Base-by-base conservation (phyloP, 2,113 vertebrate species). In the Ictalurus punctatus region DNA sequence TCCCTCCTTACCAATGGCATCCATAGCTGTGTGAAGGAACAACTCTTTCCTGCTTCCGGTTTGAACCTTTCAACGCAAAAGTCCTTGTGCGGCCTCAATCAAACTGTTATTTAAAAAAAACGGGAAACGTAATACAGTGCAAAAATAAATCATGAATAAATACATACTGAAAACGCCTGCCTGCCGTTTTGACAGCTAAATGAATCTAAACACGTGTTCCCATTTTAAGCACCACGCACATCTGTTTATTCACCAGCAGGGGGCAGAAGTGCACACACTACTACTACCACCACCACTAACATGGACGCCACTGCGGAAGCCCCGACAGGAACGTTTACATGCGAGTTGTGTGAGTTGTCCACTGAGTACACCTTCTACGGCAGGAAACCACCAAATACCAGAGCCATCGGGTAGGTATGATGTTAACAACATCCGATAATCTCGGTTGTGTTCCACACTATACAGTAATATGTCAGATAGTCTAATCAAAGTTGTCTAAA, bases 341-440 rank as follows among this genome's bases (percentile, higher is more conserved):
- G 97, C 85, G 93, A 96, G 40, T 89, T 96, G 0, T 99, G 97
- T 90, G 93, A 91, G 71, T 90, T 99, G 71, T 92, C 92, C 1
- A 95, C 93, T 54, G 95, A 94, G 0, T 98, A 95, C 83, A 96
- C 86, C 0, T 97, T 97, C 84, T 94, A 95, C 44, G 97, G 97
- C 1, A 94, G 95, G 92, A 97, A 95, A 85, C 97, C 97, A 37
- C 97, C 97, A 0, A 94, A 97, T 90, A 93, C 96, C 40, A 89
- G 89, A 90, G 96, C 93, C 0, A 90, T 98, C 34, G 86, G 97
- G 97, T 98, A 93, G 97, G 97, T 97, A 82, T 5, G 0, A 30
- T 8, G 74, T 1, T 6, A 54, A 7, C 25, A 27, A 7, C 4
- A 14, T 0, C 10, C 23, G 1, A 74, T 73, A 0, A 40, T 34